These are phyloP conservation scores for Progne subis DNA, from an alignment of 2,113 vertebrate species.

Conservation along the genomic window DNA sequence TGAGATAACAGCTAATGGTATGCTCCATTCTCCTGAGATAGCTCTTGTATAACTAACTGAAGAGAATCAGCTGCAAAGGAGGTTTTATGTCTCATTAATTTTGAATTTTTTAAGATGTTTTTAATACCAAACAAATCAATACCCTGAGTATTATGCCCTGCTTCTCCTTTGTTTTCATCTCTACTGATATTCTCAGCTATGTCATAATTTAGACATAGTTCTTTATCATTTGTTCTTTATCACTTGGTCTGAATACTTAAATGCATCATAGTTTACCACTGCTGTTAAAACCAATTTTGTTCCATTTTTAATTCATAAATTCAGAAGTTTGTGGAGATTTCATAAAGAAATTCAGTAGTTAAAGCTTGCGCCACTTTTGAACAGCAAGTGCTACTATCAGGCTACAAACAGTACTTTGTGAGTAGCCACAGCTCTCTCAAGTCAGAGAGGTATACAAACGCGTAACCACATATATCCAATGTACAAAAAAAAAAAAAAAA, in stretches of 20 bases:
- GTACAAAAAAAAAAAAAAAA: background rate
- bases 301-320: background rate
- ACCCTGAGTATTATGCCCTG: background rate
- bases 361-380: background rate
- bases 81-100: slow-evolving; percentile 33
- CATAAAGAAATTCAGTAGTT: background rate
- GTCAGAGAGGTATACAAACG: background rate
- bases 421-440: background rate
- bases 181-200: background rate
- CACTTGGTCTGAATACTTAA: background rate
- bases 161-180: background rate
- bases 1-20: background rate
- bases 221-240: background rate
- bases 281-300: background rate
- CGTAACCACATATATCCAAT: background rate
- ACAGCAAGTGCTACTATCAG: background rate
- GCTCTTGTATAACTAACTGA: background rate
- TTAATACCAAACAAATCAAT: slow-evolving; percentile 31
- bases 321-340: background rate
- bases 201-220: background rate
- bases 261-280: background rate
- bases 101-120: slow-evolving; percentile 22
- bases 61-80: slow-evolving; percentile 29
- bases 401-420: background rate
- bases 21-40: background rate